Evolutionary conservation across 2,797 vertebrate genomes (phyloP).

Genomic region (Tadarida brasiliensis): DNA sequence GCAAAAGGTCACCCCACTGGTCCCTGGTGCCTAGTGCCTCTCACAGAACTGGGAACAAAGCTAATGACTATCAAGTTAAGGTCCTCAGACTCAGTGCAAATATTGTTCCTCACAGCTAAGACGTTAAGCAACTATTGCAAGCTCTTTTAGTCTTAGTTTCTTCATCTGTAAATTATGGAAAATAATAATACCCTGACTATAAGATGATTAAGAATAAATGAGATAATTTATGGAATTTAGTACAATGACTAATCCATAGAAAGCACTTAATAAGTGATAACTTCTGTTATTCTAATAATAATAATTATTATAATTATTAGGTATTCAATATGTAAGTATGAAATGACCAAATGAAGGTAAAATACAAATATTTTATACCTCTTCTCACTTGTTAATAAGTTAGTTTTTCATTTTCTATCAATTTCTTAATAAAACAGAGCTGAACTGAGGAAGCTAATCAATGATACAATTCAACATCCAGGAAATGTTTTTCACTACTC

Average conservation of each 20-base stretch:
- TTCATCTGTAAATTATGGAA: neutral
- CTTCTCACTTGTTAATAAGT: constrained; percentile 28
- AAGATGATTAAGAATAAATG: constrained; percentile 49
- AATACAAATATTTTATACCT: constrained; percentile 30
- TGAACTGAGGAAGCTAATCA: constrained; percentile 6
- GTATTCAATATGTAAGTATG: neutral
- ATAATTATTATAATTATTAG: constrained; percentile 18
- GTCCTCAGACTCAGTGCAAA: neutral
- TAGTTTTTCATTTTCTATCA: neutral
- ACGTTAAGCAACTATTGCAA: neutral
- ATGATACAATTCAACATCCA: neutral
- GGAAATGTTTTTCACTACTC: neutral
- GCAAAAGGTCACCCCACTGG: neutral
- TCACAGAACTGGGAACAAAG: neutral
- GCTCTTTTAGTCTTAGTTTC: neutral
- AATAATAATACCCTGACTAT: constrained; percentile 44
- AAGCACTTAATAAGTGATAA: constrained; percentile 43
- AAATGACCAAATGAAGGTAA: constrained; percentile 31
- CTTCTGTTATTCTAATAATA: constrained; percentile 26
- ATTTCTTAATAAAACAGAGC: neutral
- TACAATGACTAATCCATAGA: constrained; percentile 3
- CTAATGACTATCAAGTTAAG: neutral
- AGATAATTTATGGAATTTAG: constrained; percentile 18
- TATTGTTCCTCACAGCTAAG: neutral
- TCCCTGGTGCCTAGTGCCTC: neutral